A percentile compares a stretch with the other conserved stretches of the same genome.
phyloP scores from a whole-genome alignment of 1,140 invertebrate species.

The Drosophila nigrodunni region DNA sequence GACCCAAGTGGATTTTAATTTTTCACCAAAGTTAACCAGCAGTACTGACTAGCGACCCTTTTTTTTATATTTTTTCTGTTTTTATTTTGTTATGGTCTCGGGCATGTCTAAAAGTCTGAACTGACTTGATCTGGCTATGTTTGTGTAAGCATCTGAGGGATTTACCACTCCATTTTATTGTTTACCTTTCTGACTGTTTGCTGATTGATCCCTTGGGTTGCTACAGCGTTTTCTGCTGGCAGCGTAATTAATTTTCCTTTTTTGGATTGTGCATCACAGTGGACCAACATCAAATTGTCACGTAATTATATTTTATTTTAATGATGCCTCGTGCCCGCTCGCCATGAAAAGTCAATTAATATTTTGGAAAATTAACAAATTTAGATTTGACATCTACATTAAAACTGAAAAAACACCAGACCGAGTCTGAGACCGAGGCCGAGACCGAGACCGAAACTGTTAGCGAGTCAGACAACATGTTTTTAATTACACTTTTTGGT shows the following conservation, averaged over 20 bases:
- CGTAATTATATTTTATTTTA: slow-evolving; percentile 81
- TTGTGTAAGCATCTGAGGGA: slow-evolving; percentile 65
- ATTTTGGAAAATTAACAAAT: slow-evolving; percentile 64
- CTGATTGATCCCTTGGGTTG: slow-evolving; percentile 78
- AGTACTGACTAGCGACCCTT: slow-evolving; percentile 63
- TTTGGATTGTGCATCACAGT: slow-evolving; percentile 51
- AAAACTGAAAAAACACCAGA: not conserved
- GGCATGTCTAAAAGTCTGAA: slow-evolving; percentile 17
- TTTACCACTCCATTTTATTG: slow-evolving; percentile 60
- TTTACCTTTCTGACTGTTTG: slow-evolving; percentile 74
- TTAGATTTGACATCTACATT: slow-evolving; percentile 51
- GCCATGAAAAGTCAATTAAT: slow-evolving; percentile 80
- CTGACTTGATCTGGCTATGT: slow-evolving; percentile 33
- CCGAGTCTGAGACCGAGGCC: not conserved
- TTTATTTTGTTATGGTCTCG: not conserved
- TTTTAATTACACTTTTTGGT: slow-evolving; percentile 62
- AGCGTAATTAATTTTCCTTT: slow-evolving; percentile 72
- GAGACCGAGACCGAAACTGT: not conserved
- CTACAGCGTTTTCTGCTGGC: slow-evolving; percentile 5
- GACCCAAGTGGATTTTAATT: slow-evolving; percentile 82
- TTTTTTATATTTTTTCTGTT: slow-evolving; percentile 17
- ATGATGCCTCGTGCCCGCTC: slow-evolving; percentile 67
- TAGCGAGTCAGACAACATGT: slow-evolving; percentile 7
- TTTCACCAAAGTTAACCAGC: slow-evolving; percentile 73
- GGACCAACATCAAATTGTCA: slow-evolving; percentile 75